A percentile compares a stretch with the other conserved stretches of the same genome.
Evolutionary conservation across 2,113 vertebrate species (phyloP).

Genomic region (Callipepla squamata): DNA sequence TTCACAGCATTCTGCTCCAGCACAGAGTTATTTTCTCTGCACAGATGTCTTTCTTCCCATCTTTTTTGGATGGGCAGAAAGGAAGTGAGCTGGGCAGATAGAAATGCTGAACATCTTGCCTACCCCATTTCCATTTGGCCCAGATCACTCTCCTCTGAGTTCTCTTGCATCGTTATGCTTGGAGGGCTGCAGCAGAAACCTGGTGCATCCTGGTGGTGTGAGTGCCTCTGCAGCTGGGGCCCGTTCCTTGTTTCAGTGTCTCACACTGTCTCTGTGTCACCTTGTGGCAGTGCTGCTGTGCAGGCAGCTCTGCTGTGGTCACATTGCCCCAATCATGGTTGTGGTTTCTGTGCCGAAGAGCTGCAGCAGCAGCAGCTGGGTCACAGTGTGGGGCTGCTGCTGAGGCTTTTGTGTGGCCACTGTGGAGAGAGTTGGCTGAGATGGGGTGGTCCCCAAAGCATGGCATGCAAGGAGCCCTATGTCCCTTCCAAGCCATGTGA

Average conservation of each 20-base stretch:
- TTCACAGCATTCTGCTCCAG: not conserved
- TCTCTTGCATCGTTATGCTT: accelerated
- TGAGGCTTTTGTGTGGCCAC: not conserved
- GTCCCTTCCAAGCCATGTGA: not conserved
- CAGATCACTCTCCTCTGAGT: not conserved
- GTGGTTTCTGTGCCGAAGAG: not conserved
- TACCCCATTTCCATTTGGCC: not conserved
- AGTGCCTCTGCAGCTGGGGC: not conserved
- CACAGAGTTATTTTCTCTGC: not conserved
- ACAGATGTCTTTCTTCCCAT: not conserved
- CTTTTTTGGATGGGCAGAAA: not conserved
- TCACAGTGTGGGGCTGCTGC: not conserved
- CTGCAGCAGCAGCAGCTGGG: not conserved
- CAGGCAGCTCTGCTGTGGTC: not conserved
- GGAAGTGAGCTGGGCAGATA: not conserved
- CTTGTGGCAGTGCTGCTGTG: not conserved
- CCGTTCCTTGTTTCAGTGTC: not conserved
- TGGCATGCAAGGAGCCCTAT: accelerated
- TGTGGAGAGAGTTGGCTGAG: accelerated
- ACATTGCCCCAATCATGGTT: not conserved
- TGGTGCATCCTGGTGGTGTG: not conserved
- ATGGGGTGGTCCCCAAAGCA: not conserved
- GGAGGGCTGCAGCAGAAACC: not conserved
- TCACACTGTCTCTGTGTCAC: accelerated
- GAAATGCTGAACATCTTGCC: not conserved